Conservation (phyloP, 1,140 invertebrate species). For the Temnothorax curvispinosus region DNA sequence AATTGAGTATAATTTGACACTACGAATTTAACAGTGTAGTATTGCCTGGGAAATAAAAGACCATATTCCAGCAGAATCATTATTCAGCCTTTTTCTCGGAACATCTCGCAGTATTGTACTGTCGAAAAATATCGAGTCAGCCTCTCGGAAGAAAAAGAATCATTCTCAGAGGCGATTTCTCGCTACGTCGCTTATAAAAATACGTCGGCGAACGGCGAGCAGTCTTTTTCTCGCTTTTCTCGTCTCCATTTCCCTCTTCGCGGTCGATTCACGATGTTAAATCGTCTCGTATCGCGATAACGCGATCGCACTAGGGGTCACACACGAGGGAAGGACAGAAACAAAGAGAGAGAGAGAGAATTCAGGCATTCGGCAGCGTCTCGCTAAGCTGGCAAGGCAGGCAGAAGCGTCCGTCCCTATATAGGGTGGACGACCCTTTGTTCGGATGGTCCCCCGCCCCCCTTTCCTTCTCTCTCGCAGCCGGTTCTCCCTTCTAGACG, state of each 20-base stretch:
- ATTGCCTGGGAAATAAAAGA: not conserved
- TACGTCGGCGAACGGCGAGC: not conserved
- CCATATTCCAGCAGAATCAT: not conserved
- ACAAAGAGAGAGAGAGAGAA: conserved; percentile 49
- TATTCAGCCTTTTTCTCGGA: not conserved
- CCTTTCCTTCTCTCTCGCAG: not conserved
- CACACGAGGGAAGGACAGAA: conserved; percentile 3
- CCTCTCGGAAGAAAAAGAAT: not conserved
- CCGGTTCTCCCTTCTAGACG: conserved; percentile 18
- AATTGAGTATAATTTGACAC: too few species aligned
- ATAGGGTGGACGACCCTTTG: conserved; percentile 71
- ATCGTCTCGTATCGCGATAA: conserved; percentile 64
- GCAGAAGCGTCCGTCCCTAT: conserved; percentile 2
- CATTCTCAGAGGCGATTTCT: conserved; percentile 54
- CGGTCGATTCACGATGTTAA: conserved; percentile 64
- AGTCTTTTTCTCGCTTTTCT: conserved; percentile 10
- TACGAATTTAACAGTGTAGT: too few species aligned
- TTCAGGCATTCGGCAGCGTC: conserved; percentile 66
- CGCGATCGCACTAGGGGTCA: conserved; percentile 42
- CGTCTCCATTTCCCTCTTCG: not conserved
- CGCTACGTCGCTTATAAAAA: conserved; percentile 57
- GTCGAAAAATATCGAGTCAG: conserved; percentile 11
- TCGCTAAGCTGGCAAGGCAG: conserved; percentile 31
- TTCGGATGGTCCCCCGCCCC: conserved; percentile 30
- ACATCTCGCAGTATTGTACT: not conserved